Base-by-base conservation (phyloP, 2,797 vertebrate genomes). In the Liasis olivaceus region DNA sequence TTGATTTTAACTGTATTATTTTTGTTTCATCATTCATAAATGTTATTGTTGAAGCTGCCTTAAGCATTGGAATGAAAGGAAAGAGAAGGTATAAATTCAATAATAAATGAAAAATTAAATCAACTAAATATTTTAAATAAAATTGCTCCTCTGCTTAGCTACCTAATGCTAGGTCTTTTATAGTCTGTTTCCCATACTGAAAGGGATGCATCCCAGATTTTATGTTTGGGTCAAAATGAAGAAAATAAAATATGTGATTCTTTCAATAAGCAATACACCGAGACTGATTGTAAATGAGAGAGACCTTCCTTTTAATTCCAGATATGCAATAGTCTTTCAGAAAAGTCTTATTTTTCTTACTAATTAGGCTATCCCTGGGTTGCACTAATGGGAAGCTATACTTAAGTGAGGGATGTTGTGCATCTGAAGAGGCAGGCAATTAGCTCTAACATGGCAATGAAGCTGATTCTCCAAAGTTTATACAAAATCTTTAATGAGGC, bases 371-470 rank as follows among this genome's bases (percentile, higher is more conserved):
- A 95, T 96, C 93, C 91, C 93, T 4, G 5, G 7, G 93, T 96
- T 92, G 85, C 89, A 92, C 91, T 94, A 94, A 91, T 88, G 93
- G 91, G 86, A 95, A 77, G 60, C 90, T 54, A 36, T 47, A 42
- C 93, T 96, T 94, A 90, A 90, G 93, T 60, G 89, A 87, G 89
- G 93, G 93, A 95, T 94, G 92, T 89, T 96, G 93, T 92, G 66
- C 92, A 95, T 95, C 93, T 95, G 95, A 96, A 94, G 94, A 96
- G 88, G 31, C n/a, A 95, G 91, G 95, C 95, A 95, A 95, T 97
- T 96, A 95, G 91, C 17, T 89, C 84, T 8, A 94, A 93, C 91
- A 92, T 22, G 36, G 51, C 87, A 88, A 86, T 89, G 90, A 94
- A 95, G 84, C 92, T 69, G 93, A 94, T 90, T 63, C 95, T 97